phyloP scores from a whole-genome alignment of 2,797 vertebrate genomes.

The Tapirus indicus region DNA sequence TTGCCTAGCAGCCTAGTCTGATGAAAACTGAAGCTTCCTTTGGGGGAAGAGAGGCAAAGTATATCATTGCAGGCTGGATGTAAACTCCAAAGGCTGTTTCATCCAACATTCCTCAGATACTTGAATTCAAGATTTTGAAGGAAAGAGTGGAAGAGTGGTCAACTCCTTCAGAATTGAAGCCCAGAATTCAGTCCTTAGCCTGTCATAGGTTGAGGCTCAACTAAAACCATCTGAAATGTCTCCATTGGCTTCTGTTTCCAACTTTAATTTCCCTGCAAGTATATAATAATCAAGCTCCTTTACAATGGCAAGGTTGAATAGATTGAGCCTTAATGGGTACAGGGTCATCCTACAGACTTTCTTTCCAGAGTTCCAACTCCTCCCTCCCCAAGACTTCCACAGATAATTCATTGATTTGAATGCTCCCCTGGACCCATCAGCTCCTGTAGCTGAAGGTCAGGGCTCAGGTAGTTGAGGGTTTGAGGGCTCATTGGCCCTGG shows the following conservation, averaged over 20 bases:
- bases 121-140: not conserved
- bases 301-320: not conserved
- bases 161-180: not conserved
- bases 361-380: not conserved
- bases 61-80: not conserved
- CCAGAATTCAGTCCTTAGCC: not conserved
- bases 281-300: conserved; percentile 16
- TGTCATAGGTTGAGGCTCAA: not conserved
- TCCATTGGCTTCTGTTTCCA: not conserved
- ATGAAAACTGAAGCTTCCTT: not conserved
- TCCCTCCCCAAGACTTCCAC: not conserved
- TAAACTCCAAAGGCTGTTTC: not conserved
- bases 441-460: not conserved
- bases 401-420: not conserved
- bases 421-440: not conserved
- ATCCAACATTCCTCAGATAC: not conserved
- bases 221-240: conserved; percentile 23
- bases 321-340: not conserved
- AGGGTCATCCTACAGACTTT: not conserved
- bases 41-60: not conserved
- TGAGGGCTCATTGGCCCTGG: not conserved
- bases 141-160: not conserved
- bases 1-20: not conserved
- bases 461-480: not conserved
- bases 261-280: not conserved